These are phyloP conservation scores for Oligia fasciuncula DNA, from an alignment of 2,888 invertebrate genomes.

Conservation along the genomic window DNA sequence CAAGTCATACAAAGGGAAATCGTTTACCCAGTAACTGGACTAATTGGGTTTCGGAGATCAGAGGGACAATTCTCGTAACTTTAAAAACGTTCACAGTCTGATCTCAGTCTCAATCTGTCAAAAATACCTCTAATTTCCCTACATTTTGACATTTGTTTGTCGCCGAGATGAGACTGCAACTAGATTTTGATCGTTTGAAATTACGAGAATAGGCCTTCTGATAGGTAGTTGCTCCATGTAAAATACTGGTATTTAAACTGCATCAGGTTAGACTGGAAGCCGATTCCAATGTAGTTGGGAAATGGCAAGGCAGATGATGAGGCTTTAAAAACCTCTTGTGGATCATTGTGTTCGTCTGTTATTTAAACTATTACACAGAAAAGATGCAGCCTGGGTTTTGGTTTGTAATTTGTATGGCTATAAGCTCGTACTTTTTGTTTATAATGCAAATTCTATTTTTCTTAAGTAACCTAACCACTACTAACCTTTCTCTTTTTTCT, in stretches of 20 bases:
- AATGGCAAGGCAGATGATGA: background rate
- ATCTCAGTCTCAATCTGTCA: too few relatives aligned
- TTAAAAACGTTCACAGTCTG: too few relatives aligned
- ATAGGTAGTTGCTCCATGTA: background rate
- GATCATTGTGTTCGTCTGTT: background rate
- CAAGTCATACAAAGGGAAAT: background rate
- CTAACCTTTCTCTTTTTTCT: constrained; percentile 90
- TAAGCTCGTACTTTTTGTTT: background rate
- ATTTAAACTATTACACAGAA: background rate
- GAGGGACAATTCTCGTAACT: background rate
- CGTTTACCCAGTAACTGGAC: background rate
- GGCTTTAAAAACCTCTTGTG: background rate
- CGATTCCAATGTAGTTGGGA: background rate
- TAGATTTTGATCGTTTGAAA: too few relatives aligned
- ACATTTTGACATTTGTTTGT: too few relatives aligned
- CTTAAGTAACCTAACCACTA: background rate
- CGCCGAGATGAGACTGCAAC: too few relatives aligned
- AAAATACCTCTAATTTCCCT: too few relatives aligned
- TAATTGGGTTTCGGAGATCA: background rate
- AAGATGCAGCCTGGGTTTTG: background rate
- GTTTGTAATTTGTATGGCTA: background rate
- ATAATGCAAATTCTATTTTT: background rate
- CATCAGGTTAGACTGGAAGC: background rate
- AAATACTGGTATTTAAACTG: background rate
- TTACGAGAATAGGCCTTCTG: too few relatives aligned